These are phyloP conservation scores for Papilio demoleus DNA, from an alignment of 2,888 invertebrate species.

Conservation along the genomic window DNA sequence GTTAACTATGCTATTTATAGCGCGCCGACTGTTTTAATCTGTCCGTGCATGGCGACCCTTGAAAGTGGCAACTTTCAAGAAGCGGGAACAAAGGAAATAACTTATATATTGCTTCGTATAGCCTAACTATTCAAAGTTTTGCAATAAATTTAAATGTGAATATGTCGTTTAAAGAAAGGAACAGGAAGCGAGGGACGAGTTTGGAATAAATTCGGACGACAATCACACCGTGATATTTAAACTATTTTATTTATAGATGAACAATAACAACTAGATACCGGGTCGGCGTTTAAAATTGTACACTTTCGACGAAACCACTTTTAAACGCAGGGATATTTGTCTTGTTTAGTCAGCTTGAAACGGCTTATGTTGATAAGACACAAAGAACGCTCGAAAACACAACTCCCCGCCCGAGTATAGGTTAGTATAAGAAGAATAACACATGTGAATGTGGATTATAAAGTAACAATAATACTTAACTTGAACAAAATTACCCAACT, in stretches of 20 bases:
- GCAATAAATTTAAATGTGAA: constrained; percentile 79
- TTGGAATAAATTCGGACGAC: constrained; percentile 50
- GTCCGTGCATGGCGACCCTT: constrained; percentile 43
- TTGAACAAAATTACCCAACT: too few relatives aligned
- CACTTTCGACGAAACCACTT: too few relatives aligned
- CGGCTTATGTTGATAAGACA: too few relatives aligned
- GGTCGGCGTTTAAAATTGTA: too few relatives aligned
- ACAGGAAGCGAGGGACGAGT: constrained; percentile 53
- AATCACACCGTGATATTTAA: constrained; percentile 47
- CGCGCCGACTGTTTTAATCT: background rate
- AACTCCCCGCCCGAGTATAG: too few relatives aligned
- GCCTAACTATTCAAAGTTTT: constrained; percentile 71
- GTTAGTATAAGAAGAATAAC: too few relatives aligned
- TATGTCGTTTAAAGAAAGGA: constrained; percentile 67
- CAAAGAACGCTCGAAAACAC: too few relatives aligned
- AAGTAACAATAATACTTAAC: too few relatives aligned
- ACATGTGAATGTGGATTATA: too few relatives aligned
- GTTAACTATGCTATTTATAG: background rate
- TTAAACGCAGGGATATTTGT: too few relatives aligned
- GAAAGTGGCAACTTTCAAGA: constrained; percentile 54
- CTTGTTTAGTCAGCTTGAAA: too few relatives aligned
- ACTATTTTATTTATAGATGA: constrained; percentile 1
- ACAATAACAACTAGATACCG: too few relatives aligned
- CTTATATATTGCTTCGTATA: constrained; percentile 66
- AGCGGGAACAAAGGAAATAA: constrained; percentile 63